phyloP scores from a whole-genome alignment of 2,113 vertebrate genomes.

The Serinus canaria region DNA sequence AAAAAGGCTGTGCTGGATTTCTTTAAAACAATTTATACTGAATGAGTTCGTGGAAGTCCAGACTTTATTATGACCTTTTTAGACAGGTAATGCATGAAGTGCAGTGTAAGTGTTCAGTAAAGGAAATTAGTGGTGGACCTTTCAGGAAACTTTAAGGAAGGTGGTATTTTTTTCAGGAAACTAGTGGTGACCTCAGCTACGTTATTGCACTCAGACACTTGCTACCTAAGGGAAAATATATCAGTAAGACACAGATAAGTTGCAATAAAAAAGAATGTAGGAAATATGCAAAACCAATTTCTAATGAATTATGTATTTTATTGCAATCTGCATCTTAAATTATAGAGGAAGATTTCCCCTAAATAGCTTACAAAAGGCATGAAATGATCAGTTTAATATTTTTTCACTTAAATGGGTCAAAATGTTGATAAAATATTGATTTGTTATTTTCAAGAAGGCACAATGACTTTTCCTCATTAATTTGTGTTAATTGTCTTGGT shows the following conservation, averaged over 20 bases:
- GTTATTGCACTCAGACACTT: not conserved
- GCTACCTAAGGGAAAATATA: not conserved
- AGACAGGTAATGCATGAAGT: not conserved
- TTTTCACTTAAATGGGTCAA: not conserved
- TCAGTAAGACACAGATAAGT: not conserved
- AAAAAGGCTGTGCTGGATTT: not conserved
- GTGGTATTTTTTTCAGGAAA: not conserved
- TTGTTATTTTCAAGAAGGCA: not conserved
- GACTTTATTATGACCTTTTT: not conserved
- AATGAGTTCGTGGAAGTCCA: not conserved
- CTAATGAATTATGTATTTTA: not conserved
- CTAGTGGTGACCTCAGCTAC: not conserved
- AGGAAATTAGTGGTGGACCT: not conserved
- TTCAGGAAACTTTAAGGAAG: not conserved
- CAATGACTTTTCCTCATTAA: not conserved
- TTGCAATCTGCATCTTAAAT: not conserved
- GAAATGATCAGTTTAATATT: accelerated
- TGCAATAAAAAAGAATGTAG: not conserved
- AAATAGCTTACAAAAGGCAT: not conserved
- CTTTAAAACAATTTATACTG: not conserved
- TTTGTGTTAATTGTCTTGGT: not conserved
- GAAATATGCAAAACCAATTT: not conserved
- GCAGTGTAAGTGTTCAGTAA: not conserved
- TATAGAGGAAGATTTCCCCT: not conserved
- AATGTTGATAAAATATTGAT: not conserved